Evolutionary conservation across 2,797 vertebrate species (phyloP).

Genomic region (Notolepis coatsorum): DNA sequence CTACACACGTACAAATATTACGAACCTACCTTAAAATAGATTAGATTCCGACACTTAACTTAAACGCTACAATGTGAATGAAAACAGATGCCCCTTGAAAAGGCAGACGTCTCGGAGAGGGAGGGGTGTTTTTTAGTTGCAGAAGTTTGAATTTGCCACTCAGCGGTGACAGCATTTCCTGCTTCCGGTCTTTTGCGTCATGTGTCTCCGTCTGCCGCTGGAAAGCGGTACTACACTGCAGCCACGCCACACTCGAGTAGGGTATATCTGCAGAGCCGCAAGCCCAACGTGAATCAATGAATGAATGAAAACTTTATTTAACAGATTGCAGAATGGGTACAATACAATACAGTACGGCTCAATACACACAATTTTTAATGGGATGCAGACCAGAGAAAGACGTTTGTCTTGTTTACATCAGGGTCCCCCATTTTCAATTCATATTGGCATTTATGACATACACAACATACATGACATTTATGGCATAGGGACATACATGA

Average conservation of each 20-base stretch:
- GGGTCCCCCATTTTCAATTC: too few relatives aligned
- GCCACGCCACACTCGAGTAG: neutral
- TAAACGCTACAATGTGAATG: neutral
- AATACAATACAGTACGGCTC: too few relatives aligned
- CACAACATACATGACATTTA: too few relatives aligned
- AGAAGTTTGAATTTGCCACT: slow-evolving; percentile 83
- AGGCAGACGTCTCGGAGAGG: neutral
- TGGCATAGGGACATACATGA: too few relatives aligned
- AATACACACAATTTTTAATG: too few relatives aligned
- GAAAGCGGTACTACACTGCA: slow-evolving; percentile 30
- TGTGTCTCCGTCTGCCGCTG: slow-evolving; percentile 44
- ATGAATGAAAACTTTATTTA: too few relatives aligned
- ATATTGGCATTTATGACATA: too few relatives aligned
- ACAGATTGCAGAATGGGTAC: too few relatives aligned
- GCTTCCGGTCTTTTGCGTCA: slow-evolving; percentile 62
- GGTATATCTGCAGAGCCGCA: too few relatives aligned
- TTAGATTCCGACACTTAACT: neutral
- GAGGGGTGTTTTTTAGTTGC: slow-evolving; percentile 51
- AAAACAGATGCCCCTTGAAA: neutral
- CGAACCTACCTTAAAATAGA: slow-evolving; percentile 28
- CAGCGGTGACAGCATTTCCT: slow-evolving; percentile 58
- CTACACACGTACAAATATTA: neutral
- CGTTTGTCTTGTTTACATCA: too few relatives aligned
- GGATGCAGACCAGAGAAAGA: too few relatives aligned
- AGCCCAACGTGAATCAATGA: too few relatives aligned